Evolutionary conservation across 2,113 vertebrate genomes (phyloP), one percentile per base, ranked within the genome.

Genomic region (Cinclus mexicanus): DNA sequence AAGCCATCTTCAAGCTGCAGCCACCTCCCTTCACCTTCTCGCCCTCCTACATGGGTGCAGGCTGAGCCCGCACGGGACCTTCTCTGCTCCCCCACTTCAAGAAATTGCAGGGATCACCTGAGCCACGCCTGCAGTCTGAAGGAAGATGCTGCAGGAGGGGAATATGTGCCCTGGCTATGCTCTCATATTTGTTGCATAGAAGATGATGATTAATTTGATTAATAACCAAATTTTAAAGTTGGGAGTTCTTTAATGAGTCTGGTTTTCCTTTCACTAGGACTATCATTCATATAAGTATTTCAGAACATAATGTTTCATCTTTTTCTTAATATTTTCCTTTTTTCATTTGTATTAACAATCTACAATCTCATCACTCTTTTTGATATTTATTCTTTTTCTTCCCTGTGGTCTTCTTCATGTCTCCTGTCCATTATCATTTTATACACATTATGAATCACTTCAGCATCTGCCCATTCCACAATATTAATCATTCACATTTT

Each of bases 311-410:
- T 75, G 33, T 76, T 92, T 78, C 39, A 33, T 95, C 56, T 39
- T 87, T 77, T 63, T 52, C 82, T 41, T 89, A 67, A n/a, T 89
- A 56, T 92, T 94, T 93, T 71, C 50, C 26, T n/a, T 55, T 89
- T 95, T 88, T 67, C 44, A 70, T 74, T 89, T 70, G 60, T 55
- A 75, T 92, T 96, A 81, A 72, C 60, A 79, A 79, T 82, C 60
- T 53, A 57, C 39, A 57, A 35, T 72, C 49, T 80, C 17, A 33
- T 90, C 4, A 75, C 26, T 69, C 37, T 37, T 94, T 95, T 83
- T 89, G 85, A 93, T 71, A 93, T 94, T 90, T 93, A 70, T 95
- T 96, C 39, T 82, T 25, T 80, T 91, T 95, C 60, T 83, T 92
- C 78, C 59, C 47, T 5, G 2, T 64, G 44, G 56, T 64, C 20